Percentiles rank a stretch among this genome's conserved stretches.
Conservation (phyloP, 2,113 vertebrate genomes). For the Taurulus bubalis region DNA sequence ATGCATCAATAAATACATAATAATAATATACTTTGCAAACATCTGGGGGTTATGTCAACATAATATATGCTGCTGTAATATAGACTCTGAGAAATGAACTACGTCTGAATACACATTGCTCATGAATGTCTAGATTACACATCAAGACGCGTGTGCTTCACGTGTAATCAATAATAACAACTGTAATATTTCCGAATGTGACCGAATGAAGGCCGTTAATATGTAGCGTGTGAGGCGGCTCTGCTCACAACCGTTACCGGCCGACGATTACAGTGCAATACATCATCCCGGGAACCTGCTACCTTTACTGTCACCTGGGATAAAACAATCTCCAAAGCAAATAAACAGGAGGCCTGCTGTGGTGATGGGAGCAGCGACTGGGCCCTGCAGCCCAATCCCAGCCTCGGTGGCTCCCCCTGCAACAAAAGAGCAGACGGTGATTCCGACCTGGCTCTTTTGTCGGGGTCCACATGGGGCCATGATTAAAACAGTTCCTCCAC, state of each 20-base stretch:
- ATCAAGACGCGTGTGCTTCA: background rate
- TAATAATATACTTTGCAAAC: background rate
- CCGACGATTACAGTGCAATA: conserved; percentile 15
- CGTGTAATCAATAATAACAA: background rate
- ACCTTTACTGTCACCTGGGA: conserved; percentile 73
- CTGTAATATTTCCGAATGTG: background rate
- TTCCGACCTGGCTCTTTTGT: conserved; percentile 79
- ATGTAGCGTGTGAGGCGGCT: too few species aligned
- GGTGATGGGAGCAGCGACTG: conserved; percentile 39
- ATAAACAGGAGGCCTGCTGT: conserved; percentile 70
- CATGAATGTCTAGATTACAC: background rate
- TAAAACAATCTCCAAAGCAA: conserved; percentile 68
- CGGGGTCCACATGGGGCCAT: conserved; percentile 77
- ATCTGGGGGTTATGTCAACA: background rate
- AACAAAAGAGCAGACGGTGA: conserved; percentile 84
- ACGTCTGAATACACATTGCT: conserved; percentile 1
- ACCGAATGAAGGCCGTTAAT: background rate
- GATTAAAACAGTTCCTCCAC: conserved; percentile 79
- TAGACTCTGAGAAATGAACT: background rate
- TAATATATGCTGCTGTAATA: background rate
- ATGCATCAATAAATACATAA: background rate
- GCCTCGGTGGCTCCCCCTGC: conserved; percentile 75
- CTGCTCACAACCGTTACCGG: background rate
- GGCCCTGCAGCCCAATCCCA: conserved; percentile 46
- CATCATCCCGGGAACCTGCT: conserved; percentile 51